Evolutionary conservation across 2,888 invertebrate species (phyloP), one percentile per base, ranked within the genome.

Genomic region (Hirtodrosophila duncani): DNA sequence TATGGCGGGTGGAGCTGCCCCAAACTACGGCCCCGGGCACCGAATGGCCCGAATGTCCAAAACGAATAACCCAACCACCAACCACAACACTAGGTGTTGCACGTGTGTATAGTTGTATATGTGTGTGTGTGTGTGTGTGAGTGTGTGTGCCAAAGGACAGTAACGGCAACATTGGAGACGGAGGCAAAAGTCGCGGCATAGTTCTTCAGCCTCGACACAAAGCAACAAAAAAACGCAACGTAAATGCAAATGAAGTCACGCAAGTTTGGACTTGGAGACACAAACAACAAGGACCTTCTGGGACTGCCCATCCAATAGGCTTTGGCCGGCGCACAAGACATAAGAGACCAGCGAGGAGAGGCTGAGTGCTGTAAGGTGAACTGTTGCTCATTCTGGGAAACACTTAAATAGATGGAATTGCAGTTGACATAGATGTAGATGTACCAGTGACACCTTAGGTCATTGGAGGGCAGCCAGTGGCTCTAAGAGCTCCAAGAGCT

Each of bases 231-330:
- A 65, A 61, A 62, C 27, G 66, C 66, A 59, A 66, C 71, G 65
- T 75, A 81, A 75, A 82, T 83, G 83, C 74, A 83, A 83, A 83
- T 80, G 56, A 67, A 82, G 83, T 83, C 82, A 82, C 82, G 82
- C 83, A 82, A 82, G 45, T 53, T 50, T 34, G 33, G 8, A 9
- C 21, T 29, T 39, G 21, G 27, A 45, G 46, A 39, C 42, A 44
- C 44, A 11, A 6, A 16, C 29, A 44, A 52, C 26, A 33, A 21
- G 37, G 29, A 30, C 29, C 37, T 27, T 3, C 44, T 13, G n/a
- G 11, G 17, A 33, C 36, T 63, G 30, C 23, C 61, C 67, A 59
- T 44, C 67, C 49, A 59, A 49, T 36, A 33, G 50, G 24, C 53
- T 49, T 33, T 62, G 53, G 43, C 37, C 60, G 43, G 21, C 16